These are phyloP conservation scores for Drosophila sechellia DNA, from an alignment of 1,140 invertebrate species.

Conservation along the genomic window DNA sequence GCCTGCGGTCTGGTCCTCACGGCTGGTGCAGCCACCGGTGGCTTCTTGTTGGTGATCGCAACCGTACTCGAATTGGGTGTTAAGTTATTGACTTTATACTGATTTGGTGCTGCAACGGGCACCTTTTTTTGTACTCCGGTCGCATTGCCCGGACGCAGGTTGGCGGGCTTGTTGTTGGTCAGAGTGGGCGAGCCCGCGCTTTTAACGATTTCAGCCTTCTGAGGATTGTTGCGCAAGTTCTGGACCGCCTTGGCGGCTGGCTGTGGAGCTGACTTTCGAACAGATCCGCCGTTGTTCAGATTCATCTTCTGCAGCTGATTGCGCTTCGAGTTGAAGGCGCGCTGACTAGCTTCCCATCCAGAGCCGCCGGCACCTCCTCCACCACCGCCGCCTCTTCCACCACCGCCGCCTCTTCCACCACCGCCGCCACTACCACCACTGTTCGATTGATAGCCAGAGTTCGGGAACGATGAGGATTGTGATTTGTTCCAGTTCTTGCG, in stretches of 20 bases:
- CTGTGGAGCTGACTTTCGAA: conserved; percentile 18
- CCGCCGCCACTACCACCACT: neutral
- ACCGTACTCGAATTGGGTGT: neutral
- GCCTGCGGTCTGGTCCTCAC: neutral
- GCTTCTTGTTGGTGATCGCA: conserved; percentile 4
- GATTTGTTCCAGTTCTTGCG: conserved; percentile 34
- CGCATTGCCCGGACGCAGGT: conserved; percentile 1
- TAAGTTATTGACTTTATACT: conserved; percentile 22
- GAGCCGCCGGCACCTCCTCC: neutral
- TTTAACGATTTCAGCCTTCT: conserved; percentile 3
- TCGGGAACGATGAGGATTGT: conserved; percentile 16
- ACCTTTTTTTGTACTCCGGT: conserved; percentile 8
- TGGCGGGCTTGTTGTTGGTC: conserved; percentile 1
- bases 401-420: neutral
- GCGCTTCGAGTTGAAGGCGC: conserved; percentile 34
- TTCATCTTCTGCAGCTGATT: conserved; percentile 36
- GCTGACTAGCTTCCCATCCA: conserved; percentile 35
- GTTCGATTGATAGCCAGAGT: conserved; percentile 17
- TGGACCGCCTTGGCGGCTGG: conserved; percentile 15
- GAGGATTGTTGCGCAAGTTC: conserved; percentile 31
- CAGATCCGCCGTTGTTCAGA: conserved; percentile 23
- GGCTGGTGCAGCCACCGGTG: conserved; percentile 8
- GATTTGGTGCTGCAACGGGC: conserved; percentile 6
- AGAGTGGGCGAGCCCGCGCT: neutral
- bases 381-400: conserved; percentile 2